phyloP scores from a whole-genome alignment of 2,113 vertebrate genomes.

The Zingel zingel region DNA sequence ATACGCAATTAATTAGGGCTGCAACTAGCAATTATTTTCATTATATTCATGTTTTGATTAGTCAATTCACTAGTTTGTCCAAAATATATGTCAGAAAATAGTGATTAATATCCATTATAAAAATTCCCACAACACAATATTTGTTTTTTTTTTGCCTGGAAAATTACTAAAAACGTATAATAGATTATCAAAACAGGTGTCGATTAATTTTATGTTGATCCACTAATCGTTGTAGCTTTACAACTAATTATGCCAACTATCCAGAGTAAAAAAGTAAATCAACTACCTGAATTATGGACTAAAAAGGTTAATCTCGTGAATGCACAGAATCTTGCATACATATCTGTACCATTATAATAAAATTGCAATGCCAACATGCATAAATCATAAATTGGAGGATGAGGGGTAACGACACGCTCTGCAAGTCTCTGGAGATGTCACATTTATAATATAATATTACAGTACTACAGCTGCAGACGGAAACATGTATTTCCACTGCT shows the following conservation, averaged over 20 bases:
- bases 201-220: neutral
- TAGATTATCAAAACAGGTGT: neutral
- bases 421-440: slow-evolving; percentile 7
- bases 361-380: slow-evolving; percentile 17
- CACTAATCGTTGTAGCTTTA: neutral
- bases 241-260: neutral
- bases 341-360: neutral
- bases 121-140: slow-evolving; percentile 3
- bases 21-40: slow-evolving; percentile 28
- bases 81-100: neutral
- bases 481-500: neutral
- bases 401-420: neutral
- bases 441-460: slow-evolving; percentile 11
- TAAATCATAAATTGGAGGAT: slow-evolving; percentile 25
- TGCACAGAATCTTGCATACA: neutral
- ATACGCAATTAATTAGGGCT: slow-evolving; percentile 41
- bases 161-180: neutral
- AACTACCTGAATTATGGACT: neutral
- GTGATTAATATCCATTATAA: neutral
- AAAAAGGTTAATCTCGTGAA: neutral
- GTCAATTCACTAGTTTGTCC: neutral
- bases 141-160: neutral
- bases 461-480: neutral
- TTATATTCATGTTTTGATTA: slow-evolving; percentile 28
- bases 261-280: neutral